Conservation (phyloP, 2,797 vertebrate genomes). For the Brachyrhaphis roseni region DNA sequence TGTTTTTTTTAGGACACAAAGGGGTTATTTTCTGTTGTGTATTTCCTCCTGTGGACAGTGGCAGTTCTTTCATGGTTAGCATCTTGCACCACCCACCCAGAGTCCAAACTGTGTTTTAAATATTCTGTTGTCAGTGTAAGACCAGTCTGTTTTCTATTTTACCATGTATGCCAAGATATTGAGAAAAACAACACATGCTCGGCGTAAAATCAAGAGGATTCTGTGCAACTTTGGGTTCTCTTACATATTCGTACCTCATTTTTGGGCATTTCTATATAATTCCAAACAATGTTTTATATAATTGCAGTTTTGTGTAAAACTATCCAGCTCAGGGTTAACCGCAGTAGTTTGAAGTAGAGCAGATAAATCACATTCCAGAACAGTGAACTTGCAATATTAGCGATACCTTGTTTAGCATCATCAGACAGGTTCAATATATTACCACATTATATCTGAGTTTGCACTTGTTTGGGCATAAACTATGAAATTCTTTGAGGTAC, state of each 20-base stretch:
- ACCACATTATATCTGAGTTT: background rate
- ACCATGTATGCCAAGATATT: background rate
- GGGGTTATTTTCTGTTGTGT: slow-evolving; percentile 32
- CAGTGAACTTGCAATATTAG: background rate
- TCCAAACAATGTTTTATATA: background rate
- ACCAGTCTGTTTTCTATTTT: background rate
- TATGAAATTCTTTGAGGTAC: background rate
- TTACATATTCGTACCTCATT: background rate
- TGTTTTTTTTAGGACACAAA: slow-evolving; percentile 46
- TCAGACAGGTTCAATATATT: background rate
- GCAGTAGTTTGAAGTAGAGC: background rate
- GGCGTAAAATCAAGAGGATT: background rate
- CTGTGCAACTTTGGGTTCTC: background rate
- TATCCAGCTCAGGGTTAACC: background rate
- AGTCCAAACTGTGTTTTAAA: background rate
- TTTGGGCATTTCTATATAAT: no score
- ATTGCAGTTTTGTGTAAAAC: background rate
- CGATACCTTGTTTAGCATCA: background rate
- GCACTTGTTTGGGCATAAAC: background rate
- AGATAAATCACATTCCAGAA: background rate
- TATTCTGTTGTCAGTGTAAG: background rate
- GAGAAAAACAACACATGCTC: background rate
- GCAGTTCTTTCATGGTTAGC: background rate
- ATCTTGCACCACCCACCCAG: background rate
- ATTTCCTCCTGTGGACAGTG: slow-evolving; percentile 45